phyloP scores from a whole-genome alignment of 2,888 invertebrate genomes.

The Cantharis nigra region DNA sequence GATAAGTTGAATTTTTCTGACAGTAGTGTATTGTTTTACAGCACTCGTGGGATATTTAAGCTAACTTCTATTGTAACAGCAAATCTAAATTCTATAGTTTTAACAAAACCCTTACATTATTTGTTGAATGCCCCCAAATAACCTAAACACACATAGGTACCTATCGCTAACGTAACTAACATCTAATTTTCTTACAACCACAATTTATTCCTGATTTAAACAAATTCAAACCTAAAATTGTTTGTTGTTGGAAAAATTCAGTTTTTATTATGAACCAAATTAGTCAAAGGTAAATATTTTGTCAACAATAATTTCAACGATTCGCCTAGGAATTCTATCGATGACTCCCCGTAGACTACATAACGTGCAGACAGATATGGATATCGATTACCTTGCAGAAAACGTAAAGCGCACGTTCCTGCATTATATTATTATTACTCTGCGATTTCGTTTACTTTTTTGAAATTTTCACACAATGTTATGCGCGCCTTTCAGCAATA shows the following conservation, averaged over 20 bases:
- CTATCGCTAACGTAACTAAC: background rate
- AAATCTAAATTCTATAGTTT: background rate
- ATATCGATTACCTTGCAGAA: constrained; percentile 8
- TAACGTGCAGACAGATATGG: constrained; percentile 12
- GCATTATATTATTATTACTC: constrained; percentile 4
- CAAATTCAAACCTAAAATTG: background rate
- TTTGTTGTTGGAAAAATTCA: background rate
- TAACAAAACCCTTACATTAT: background rate
- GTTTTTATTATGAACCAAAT: background rate
- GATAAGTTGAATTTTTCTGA: background rate
- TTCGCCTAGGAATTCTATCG: constrained; percentile 4
- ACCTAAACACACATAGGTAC: background rate
- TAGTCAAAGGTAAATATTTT: background rate
- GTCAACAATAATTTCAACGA: constrained; percentile 7
- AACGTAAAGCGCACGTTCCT: background rate
- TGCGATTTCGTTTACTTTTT: background rate
- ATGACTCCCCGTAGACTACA: constrained; percentile 2
- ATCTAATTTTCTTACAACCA: background rate
- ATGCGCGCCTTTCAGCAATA: background rate
- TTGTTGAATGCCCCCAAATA: background rate
- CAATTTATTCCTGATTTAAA: background rate
- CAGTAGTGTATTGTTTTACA: background rate
- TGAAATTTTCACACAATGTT: background rate
- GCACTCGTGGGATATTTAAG: background rate
- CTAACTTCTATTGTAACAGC: background rate